Conservation (phyloP, 1,140 invertebrate species). For the Drosophila elegans region DNA sequence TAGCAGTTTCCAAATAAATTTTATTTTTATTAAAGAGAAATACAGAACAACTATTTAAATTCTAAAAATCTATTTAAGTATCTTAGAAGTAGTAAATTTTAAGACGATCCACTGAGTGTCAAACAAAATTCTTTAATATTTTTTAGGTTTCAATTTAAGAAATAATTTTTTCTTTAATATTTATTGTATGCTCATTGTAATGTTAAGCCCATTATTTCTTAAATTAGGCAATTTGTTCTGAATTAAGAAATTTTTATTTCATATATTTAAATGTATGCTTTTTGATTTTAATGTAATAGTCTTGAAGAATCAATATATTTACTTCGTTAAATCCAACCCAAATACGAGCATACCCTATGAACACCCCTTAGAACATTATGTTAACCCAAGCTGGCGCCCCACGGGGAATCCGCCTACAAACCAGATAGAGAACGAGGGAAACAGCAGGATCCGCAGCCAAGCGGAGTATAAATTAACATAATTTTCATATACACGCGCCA, state of each 20-base stretch:
- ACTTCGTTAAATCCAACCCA: not conserved
- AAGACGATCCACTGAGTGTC: too few species aligned
- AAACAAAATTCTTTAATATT: too few species aligned
- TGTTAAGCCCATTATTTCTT: too few species aligned
- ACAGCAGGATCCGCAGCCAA: conserved; percentile 29
- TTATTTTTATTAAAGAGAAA: too few species aligned
- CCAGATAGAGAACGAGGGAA: conserved; percentile 32
- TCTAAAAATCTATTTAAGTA: not conserved
- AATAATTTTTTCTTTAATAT: too few species aligned
- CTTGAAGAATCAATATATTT: not conserved
- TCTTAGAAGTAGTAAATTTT: not conserved
- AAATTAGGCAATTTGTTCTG: too few species aligned
- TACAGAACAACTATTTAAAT: too few species aligned
- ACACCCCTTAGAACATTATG: conserved; percentile 26
- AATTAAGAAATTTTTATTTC: too few species aligned
- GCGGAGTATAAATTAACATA: conserved; percentile 72
- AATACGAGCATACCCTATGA: not conserved
- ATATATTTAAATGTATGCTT: too few species aligned
- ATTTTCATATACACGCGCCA: conserved; percentile 73
- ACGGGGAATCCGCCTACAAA: conserved; percentile 25
- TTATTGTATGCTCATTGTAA: too few species aligned
- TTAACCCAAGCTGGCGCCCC: conserved; percentile 27
- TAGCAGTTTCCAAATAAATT: too few species aligned
- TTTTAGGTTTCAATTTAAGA: too few species aligned
- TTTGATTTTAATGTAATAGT: not conserved